Conservation (phyloP, 2,797 vertebrate genomes). For the Pteropus rufus region DNA sequence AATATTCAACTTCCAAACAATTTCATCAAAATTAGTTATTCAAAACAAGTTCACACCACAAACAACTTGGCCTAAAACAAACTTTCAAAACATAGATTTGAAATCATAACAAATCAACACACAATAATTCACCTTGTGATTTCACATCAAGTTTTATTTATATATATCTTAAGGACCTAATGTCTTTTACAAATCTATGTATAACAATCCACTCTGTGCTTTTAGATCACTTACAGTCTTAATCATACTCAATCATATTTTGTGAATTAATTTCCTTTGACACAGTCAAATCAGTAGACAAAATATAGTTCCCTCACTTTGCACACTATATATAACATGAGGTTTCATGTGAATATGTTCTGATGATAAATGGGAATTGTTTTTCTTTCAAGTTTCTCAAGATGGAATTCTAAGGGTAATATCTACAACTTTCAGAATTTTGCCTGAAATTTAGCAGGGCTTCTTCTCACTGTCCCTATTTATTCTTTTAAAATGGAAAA, state of each 20-base stretch:
- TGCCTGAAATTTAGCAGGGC: background rate
- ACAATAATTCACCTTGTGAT: background rate
- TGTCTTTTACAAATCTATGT: background rate
- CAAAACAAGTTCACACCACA: background rate
- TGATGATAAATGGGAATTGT: background rate
- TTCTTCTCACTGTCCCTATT: background rate
- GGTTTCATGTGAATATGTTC: background rate
- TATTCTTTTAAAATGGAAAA: background rate
- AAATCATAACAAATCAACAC: background rate
- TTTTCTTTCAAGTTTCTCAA: conserved; percentile 6
- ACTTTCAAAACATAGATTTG: background rate
- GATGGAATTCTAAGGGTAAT: background rate
- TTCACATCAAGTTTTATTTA: background rate
- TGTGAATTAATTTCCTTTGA: background rate
- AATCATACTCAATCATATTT: background rate
- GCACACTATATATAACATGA: background rate
- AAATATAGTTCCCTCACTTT: background rate
- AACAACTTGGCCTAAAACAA: background rate
- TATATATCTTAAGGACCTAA: background rate
- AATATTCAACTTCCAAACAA: background rate
- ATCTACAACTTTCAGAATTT: background rate
- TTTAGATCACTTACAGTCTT: background rate
- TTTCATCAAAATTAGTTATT: background rate
- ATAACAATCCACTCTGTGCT: background rate
- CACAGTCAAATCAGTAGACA: background rate